Base-by-base conservation (phyloP, 2,113 vertebrate genomes). In the Tetraodon nigroviridis region DNA sequence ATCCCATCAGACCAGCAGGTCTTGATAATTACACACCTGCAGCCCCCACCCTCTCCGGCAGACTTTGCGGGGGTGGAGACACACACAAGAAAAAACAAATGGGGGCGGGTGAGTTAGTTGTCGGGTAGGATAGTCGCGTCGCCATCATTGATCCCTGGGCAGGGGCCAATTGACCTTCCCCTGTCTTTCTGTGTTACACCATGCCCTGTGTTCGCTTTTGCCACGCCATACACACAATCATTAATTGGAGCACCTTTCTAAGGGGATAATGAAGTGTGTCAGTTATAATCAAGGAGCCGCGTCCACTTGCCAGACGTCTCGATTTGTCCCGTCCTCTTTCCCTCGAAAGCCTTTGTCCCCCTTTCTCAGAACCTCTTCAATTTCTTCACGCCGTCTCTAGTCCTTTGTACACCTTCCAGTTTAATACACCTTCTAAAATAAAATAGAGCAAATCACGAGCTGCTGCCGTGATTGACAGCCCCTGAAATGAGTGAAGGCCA, bases 141-240 rank as follows among this genome's bases (percentile, higher is more conserved):
- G 88, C 85, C 74, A 66, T 76, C 84, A 90, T 90, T 89, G 90
- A 91, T 90, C 80, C 82, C 73, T 24, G 53, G 69, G 71, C 81
- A 77, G 67, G 61, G 73, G 84, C 86, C 90, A 90, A 91, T 90
- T 88, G 88, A 89, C 85, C 88, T 85, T 86, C 75, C 69, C 57
- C 76, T 80, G 82, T 86, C 85, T 88, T 84, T 89, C 87, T 84
- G 81, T 61, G 58, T 79, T 75, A 32, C 60, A 62, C 69, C 50
- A 47, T 72, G 64, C 61, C 61, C 79, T 65, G 58, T 73, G 74
- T 64, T 59, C 55, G 62, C 64, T 64, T 57, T 62, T 63, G 69
- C 64, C 78, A 81, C 69, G 72, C 60, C 7, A 10, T 61, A 58
- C 57, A 64, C 63, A 47, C 58, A 57, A 42, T 19, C 22, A 73